Conservation (phyloP, 2,888 invertebrate species). For the Frankliniella fusca region DNA sequence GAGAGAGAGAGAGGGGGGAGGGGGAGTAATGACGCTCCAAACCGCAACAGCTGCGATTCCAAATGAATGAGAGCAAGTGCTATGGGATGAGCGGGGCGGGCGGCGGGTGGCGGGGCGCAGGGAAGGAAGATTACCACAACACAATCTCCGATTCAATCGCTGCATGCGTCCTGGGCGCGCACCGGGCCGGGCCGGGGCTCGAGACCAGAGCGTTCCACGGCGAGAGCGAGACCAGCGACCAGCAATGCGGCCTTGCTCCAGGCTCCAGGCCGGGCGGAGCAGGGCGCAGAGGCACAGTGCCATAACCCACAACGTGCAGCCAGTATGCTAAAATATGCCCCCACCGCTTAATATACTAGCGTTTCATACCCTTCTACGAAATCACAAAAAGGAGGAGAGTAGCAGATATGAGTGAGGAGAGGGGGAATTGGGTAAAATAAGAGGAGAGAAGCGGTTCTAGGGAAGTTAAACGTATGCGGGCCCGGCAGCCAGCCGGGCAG, state of each 20-base stretch:
- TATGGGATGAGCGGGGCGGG: background rate
- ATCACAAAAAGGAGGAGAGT: no score
- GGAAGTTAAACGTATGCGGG: no score
- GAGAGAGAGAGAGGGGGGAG: no score
- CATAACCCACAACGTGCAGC: background rate
- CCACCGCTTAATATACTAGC: no score
- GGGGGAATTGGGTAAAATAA: no score
- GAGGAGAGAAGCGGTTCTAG: no score
- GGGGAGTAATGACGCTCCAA: background rate
- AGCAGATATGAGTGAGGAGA: no score
- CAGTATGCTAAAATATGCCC: no score
- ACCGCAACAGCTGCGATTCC: constrained; percentile 18
- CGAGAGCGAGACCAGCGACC: background rate
- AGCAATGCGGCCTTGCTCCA: background rate
- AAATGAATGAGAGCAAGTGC: constrained; percentile 15
- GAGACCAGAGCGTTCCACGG: no score
- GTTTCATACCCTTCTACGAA: no score
- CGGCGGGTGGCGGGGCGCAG: background rate
- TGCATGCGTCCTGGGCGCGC: background rate
- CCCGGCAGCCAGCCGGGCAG: no score
- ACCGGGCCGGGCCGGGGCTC: no score
- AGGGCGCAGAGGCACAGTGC: constrained; percentile 32
- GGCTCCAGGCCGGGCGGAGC: constrained; percentile 27
- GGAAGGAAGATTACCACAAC: background rate
- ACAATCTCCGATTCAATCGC: constrained; percentile 11